phyloP scores from a whole-genome alignment of 37 sponge, comb jelly and placozoan genomes.

The Spongilla lacustris region DNA sequence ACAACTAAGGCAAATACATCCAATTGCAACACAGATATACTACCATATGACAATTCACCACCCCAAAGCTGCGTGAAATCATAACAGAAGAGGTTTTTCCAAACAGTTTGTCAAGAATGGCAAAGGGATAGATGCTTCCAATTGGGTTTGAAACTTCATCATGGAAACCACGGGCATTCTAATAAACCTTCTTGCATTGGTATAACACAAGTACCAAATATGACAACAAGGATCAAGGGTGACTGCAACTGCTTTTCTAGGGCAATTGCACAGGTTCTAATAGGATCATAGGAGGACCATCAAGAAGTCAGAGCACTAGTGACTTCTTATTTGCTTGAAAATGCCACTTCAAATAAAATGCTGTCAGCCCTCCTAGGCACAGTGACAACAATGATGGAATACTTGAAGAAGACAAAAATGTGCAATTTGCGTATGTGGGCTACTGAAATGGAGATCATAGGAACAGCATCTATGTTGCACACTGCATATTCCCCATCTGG shows the following conservation, averaged over 20 bases:
- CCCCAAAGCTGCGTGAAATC: not conserved
- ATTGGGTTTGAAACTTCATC: not conserved
- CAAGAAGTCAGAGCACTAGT: not conserved
- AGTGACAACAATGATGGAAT: not conserved
- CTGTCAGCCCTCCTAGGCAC: not conserved
- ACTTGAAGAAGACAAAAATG: not conserved
- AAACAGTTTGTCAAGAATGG: not conserved
- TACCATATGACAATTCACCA: too few relatives aligned
- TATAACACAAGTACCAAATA: not conserved
- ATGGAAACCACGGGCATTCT: not conserved
- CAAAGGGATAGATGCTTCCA: not conserved
- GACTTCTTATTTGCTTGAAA: not conserved
- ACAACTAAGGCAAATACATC: not conserved
- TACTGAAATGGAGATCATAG: not conserved
- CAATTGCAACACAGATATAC: too few relatives aligned
- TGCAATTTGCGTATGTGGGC: not conserved
- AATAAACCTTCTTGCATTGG: not conserved
- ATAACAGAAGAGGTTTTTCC: not conserved
- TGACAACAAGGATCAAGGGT: not conserved
- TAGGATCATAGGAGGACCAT: not conserved
- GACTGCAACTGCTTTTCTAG: not conserved
- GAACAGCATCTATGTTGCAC: not conserved
- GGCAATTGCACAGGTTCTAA: not conserved
- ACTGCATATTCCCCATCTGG: not conserved
- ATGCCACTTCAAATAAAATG: not conserved